Evolutionary conservation across 2,797 vertebrate species (phyloP).

Genomic region (Acrossocheilus wenchowensis): DNA sequence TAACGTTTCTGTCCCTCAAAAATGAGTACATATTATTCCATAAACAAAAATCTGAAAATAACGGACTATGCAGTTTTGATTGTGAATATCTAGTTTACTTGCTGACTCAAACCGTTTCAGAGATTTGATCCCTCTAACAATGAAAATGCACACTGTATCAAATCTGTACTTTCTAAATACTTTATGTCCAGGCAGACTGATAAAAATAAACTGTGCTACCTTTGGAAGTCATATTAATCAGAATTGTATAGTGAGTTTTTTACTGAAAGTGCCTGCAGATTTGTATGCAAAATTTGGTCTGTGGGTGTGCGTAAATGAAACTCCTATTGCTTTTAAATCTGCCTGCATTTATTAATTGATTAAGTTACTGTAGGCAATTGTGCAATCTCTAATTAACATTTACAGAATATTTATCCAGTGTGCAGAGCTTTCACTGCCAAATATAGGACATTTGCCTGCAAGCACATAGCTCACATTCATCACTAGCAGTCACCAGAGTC

Average conservation of each 20-base stretch:
- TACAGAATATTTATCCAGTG: not conserved
- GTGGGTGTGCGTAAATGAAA: not conserved
- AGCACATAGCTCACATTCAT: constrained; percentile 36
- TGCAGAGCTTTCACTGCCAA: constrained; percentile 2
- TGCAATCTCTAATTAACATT: not conserved
- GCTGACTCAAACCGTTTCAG: not conserved
- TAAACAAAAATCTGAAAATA: not conserved
- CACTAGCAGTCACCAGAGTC: constrained; percentile 2
- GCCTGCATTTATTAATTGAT: not conserved
- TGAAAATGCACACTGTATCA: not conserved
- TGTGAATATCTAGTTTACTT: not conserved
- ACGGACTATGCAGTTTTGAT: not conserved
- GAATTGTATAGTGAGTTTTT: not conserved
- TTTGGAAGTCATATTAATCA: not conserved
- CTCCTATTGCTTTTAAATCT: not conserved
- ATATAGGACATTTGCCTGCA: constrained; percentile 25
- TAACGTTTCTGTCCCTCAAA: not conserved
- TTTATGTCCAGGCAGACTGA: not conserved
- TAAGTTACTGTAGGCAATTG: not conserved
- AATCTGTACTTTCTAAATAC: not conserved
- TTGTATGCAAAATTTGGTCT: not conserved
- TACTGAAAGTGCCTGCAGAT: not conserved
- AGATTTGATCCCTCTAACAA: not conserved
- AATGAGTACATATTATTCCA: not conserved
- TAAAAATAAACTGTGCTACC: not conserved